These are phyloP conservation scores for Drosophila crucigera DNA, from an alignment of 2,888 invertebrate species.

Conservation along the genomic window DNA sequence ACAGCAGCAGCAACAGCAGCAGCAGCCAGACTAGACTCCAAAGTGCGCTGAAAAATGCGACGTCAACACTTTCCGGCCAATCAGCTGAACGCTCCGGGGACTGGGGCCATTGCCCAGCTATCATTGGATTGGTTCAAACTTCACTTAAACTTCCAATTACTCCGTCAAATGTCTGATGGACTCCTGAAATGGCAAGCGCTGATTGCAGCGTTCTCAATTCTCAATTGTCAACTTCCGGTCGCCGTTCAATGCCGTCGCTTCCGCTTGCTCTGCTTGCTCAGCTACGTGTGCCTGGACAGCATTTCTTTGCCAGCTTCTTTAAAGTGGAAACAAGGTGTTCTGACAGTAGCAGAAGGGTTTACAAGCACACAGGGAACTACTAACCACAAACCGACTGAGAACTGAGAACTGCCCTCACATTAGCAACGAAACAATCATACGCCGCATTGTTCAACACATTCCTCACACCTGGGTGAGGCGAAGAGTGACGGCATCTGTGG, in stretches of 20 bases:
- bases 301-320: conserved; percentile 20
- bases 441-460: conserved; percentile 69
- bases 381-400: conserved; percentile 51
- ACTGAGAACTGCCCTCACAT: conserved; percentile 47
- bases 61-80: conserved; percentile 76
- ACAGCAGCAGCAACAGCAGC: conserved; percentile 40
- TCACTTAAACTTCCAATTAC: not conserved
- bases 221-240: conserved; percentile 59
- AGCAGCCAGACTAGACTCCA: not conserved
- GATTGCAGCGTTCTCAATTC: conserved; percentile 57
- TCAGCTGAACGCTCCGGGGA: conserved; percentile 33
- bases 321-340: conserved; percentile 34
- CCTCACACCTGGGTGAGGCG: not conserved
- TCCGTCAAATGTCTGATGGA: not conserved
- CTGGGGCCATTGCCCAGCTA: not conserved
- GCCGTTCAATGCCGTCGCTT: conserved; percentile 40
- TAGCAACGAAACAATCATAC: conserved; percentile 71
- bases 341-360: conserved; percentile 6
- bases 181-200: conserved; percentile 25
- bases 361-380: conserved; percentile 31
- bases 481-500: conserved; percentile 32
- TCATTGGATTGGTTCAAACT: conserved; percentile 1
- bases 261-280: conserved; percentile 17
- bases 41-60: conserved; percentile 44
- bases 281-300: conserved; percentile 28